A percentile compares a stretch with the other conserved stretches of the same genome.
These are phyloP conservation scores for Amblyraja radiata DNA, from an alignment of 2,797 vertebrate species.

Conservation along the genomic window DNA sequence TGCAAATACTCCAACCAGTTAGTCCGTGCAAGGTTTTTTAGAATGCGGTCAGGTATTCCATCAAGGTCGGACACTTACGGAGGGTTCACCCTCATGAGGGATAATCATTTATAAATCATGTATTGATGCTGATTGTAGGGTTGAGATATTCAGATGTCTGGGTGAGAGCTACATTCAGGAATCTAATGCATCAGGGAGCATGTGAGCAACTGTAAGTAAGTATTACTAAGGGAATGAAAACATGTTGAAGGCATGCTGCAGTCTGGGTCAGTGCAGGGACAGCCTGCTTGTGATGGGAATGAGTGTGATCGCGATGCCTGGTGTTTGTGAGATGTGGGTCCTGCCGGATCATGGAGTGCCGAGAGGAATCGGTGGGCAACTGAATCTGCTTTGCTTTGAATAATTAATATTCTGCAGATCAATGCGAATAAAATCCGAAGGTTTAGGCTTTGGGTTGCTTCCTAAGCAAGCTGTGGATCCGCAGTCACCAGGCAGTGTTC, in stretches of 20 bases:
- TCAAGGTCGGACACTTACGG: too few relatives aligned
- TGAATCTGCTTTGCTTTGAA: not conserved
- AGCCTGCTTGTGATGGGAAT: not conserved
- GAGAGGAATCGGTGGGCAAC: not conserved
- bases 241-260: too few relatives aligned
- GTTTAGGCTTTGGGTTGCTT: not conserved
- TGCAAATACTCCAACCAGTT: too few relatives aligned
- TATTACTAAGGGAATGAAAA: too few relatives aligned
- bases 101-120: too few relatives aligned
- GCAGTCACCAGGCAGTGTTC: not conserved
- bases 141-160: not conserved
- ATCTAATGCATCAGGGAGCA: not conserved
- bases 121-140: not conserved
- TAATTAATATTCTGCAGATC: not conserved
- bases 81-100: too few relatives aligned
- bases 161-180: not conserved
- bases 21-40: too few relatives aligned
- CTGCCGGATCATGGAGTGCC: not conserved
- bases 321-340: not conserved
- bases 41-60: too few relatives aligned
- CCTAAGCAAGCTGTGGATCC: not conserved
- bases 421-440: not conserved
- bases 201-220: not conserved
- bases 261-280: not conserved
- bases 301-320: not conserved